Conservation (phyloP, 2,888 invertebrate species). For the Drosophila glabriapex region DNA sequence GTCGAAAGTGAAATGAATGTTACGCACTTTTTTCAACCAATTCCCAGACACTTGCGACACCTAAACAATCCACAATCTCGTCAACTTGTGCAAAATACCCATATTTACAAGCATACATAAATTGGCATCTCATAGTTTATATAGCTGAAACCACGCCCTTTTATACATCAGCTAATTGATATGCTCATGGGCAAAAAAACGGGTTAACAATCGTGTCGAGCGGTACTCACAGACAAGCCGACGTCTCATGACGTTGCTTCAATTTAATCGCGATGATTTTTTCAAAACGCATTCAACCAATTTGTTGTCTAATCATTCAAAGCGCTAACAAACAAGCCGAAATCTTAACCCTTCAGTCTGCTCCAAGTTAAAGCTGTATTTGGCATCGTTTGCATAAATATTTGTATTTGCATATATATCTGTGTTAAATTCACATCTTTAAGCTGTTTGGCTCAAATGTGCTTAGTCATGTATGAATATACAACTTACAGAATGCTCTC, state of each 20-base stretch:
- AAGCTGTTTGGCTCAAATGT: slow-evolving; percentile 12
- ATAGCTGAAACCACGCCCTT: slow-evolving; percentile 37
- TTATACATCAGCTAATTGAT: slow-evolving; percentile 44
- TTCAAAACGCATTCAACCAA: slow-evolving; percentile 27
- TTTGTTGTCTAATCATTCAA: slow-evolving; percentile 27
- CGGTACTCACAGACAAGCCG: slow-evolving; percentile 21
- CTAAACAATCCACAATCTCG: slow-evolving; percentile 28
- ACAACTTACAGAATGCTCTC: slow-evolving; percentile 9
- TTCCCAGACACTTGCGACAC: slow-evolving; percentile 29
- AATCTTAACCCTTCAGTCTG: neutral
- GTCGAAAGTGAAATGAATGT: slow-evolving; percentile 15
- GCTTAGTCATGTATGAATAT: slow-evolving; percentile 12
- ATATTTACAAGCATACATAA: slow-evolving; percentile 10
- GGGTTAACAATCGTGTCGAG: slow-evolving; percentile 24
- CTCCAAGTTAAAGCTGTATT: neutral
- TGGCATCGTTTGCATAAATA: slow-evolving; percentile 37
- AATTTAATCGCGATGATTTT: slow-evolving; percentile 33
- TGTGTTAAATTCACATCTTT: slow-evolving; percentile 8
- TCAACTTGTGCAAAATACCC: slow-evolving; percentile 35
- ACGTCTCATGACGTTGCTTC: slow-evolving; percentile 16
- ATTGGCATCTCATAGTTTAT: slow-evolving; percentile 22
- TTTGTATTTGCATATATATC: neutral
- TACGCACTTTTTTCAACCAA: slow-evolving; percentile 24
- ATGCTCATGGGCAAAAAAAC: slow-evolving; percentile 52
- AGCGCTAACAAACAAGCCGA: neutral